Evolutionary conservation across 1,140 invertebrate genomes (phyloP), one percentile per base, ranked within the genome.

Genomic region (Ostrea edulis): DNA sequence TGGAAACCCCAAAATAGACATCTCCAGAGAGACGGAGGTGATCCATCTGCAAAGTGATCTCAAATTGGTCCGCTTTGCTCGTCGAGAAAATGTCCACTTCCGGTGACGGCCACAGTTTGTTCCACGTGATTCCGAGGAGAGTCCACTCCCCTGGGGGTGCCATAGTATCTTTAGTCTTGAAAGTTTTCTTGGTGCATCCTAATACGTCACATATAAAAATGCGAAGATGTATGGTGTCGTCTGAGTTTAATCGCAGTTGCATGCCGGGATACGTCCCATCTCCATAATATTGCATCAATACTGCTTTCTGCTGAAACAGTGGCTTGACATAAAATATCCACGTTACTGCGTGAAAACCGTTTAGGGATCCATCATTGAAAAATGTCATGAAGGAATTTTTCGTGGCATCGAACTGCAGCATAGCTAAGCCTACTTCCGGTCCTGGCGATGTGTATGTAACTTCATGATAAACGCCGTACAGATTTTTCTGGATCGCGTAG

Each of bases 241-340:
- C 52, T 35, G 20, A 29, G 8, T 22, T 54, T 20, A 83, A 7
- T 20, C 35, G 17, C 52, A 83, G 17, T n/a, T 83, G 11, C 82
- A 83, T 83, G 17, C 82, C 82, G 44, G 82, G 82, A 54, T 54
- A 52, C 4, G 44, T 83, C n/a, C 52, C 82, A 35, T 83, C 20
- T 52, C 82, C 82, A 17, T 17, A n/a, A 54, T 83, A 83, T 2
- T 83, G 82, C 44, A 83, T 53, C 52, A 83, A n/a, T 9, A 83
- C 82, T 17, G 82, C 82, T 11, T 83, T 54, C 14, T 83, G 82
- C 9, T 5, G 8, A 11, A 83, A 17, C 11, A 11, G 17, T 53
- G 82, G 52, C 14, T 83, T 52, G 5, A 83, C 12, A 35, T 53
- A 83, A 53, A 83, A 83, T n/a, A 53, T n/a, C 82, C 82, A 83